Percentiles rank a stretch among this genome's conserved stretches.
These are phyloP conservation scores for Zonotrichia leucophrys DNA, from an alignment of 2,113 vertebrate species.

Conservation along the genomic window DNA sequence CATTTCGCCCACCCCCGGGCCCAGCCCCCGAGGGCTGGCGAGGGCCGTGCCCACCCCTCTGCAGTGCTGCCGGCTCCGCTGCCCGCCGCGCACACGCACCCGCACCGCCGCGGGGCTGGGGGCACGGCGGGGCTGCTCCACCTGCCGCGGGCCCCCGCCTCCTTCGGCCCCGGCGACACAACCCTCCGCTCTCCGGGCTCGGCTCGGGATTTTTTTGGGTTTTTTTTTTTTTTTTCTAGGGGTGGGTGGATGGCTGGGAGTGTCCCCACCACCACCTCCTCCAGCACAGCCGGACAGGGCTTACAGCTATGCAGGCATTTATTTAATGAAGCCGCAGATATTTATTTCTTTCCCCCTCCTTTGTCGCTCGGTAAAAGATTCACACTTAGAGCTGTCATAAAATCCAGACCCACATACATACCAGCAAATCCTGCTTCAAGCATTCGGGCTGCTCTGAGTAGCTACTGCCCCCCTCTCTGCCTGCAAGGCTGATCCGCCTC, in stretches of 20 bases:
- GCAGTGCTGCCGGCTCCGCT: constrained; percentile 72
- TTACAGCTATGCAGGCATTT: background rate
- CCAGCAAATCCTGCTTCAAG: constrained; percentile 67
- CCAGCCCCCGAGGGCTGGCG: constrained; percentile 68
- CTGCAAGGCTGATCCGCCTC: constrained; percentile 59
- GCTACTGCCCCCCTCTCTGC: constrained; percentile 34
- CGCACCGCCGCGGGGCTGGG: background rate
- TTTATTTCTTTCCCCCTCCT: background rate
- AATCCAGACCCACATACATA: constrained; percentile 76
- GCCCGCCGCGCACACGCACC: constrained; percentile 38
- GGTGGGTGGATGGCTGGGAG: background rate
- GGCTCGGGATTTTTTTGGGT: background rate
- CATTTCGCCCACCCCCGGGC: constrained; percentile 47
- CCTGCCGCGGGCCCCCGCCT: constrained; percentile 50
- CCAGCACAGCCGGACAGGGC: background rate
- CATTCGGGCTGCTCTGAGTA: constrained; percentile 65
- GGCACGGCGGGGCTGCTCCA: background rate
- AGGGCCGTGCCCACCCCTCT: constrained; percentile 75
- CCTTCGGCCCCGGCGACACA: background rate
- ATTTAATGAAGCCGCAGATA: background rate
- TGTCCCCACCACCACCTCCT: background rate
- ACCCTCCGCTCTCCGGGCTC: background rate
- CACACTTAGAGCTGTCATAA: constrained; percentile 65
- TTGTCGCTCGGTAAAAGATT: constrained; percentile 10
- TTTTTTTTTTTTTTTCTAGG: background rate